Conservation (phyloP, 2,113 vertebrate species). For the Indicator maculatus region DNA sequence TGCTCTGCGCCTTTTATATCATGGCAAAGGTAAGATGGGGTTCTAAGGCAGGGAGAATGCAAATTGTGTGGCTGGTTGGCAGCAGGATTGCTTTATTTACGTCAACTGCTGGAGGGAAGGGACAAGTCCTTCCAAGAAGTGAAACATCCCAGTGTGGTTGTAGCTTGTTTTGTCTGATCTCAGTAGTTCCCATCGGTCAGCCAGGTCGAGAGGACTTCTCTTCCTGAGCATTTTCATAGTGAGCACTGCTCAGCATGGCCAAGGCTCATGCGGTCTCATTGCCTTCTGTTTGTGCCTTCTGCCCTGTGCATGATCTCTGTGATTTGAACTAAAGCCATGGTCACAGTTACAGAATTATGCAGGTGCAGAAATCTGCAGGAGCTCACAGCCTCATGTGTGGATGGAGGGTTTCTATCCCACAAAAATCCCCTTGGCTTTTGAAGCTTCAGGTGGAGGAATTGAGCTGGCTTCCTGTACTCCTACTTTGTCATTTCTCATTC, state of each 20-base stretch:
- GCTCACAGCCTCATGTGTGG: background rate
- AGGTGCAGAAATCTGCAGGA: background rate
- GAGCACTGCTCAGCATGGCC: background rate
- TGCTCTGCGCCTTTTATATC: conserved; percentile 94
- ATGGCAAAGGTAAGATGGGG: conserved; percentile 84
- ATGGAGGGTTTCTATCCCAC: background rate
- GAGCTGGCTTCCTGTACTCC: background rate
- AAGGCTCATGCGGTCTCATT: background rate
- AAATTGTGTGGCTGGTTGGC: background rate
- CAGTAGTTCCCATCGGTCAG: background rate
- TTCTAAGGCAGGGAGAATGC: background rate
- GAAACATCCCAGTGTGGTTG: background rate
- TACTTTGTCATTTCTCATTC: background rate
- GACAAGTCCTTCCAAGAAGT: background rate
- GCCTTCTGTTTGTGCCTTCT: background rate
- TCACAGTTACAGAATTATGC: background rate
- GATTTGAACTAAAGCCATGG: background rate
- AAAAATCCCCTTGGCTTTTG: background rate
- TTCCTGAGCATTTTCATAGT: background rate
- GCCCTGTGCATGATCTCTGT: rapidly evolving
- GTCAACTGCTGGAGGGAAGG: background rate
- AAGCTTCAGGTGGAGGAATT: background rate
- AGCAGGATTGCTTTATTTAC: background rate
- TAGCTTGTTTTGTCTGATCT: background rate
- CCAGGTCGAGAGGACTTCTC: background rate